phyloP scores from a whole-genome alignment of 2,113 vertebrate species.

The Prolemur simus region DNA sequence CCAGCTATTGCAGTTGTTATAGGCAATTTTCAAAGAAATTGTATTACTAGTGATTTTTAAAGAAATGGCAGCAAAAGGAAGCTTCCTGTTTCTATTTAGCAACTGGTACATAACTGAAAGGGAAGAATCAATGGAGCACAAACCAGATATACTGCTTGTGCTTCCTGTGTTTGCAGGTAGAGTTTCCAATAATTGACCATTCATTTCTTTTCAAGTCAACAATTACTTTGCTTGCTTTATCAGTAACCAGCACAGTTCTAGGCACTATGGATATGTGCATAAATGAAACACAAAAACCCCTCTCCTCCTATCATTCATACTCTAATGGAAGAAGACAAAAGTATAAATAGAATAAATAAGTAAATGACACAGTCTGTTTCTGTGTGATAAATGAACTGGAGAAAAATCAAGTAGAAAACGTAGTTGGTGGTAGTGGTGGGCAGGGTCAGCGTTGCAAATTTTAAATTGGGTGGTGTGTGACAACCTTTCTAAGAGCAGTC shows the following conservation, averaged over 20 bases:
- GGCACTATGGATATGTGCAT: neutral
- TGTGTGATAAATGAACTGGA: neutral
- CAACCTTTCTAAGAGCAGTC: neutral
- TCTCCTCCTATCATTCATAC: neutral
- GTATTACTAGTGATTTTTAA: slow-evolving; percentile 60
- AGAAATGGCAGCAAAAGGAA: slow-evolving; percentile 32
- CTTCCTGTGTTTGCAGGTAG: neutral
- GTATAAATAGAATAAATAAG: neutral
- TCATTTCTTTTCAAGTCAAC: neutral
- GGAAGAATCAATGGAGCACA: neutral
- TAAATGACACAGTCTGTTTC: neutral
- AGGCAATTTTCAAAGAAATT: slow-evolving; percentile 64
- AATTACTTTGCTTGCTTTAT: neutral
- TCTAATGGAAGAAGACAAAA: neutral
- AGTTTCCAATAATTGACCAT: neutral
- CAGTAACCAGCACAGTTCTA: neutral
- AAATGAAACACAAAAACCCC: neutral
- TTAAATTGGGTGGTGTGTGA: neutral
- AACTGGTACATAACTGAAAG: slow-evolving; percentile 21
- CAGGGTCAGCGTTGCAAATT: neutral
- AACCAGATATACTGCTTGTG: neutral
- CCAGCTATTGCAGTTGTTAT: slow-evolving; percentile 38
- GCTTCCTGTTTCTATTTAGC: slow-evolving; percentile 48
- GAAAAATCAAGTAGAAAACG: neutral
- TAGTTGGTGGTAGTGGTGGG: neutral